Percentiles rank a stretch among this genome's conserved stretches.
phyloP scores from a whole-genome alignment of 2,113 vertebrate genomes.

The Coptodon bakossiorum region DNA sequence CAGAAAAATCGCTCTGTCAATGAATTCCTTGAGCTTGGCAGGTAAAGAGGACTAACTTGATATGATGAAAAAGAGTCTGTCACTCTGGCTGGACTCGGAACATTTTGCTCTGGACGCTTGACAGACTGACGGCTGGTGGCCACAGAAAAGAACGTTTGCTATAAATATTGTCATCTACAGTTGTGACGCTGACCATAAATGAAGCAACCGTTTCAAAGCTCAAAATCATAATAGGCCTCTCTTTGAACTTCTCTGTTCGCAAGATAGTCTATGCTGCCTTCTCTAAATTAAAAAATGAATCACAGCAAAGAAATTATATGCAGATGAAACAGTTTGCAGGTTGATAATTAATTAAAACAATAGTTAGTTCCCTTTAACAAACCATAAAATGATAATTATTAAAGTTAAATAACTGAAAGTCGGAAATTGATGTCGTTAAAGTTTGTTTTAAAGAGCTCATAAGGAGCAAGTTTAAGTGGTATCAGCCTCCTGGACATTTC shows the following conservation, averaged over 20 bases:
- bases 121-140: background rate
- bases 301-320: background rate
- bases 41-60: slow-evolving; percentile 28
- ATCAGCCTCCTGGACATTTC: fast-evolving
- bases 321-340: background rate
- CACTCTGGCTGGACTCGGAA: slow-evolving; percentile 19
- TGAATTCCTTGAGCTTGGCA: slow-evolving; percentile 38
- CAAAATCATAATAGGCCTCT: background rate
- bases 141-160: background rate
- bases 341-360: background rate
- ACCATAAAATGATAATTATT: background rate
- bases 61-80: slow-evolving; percentile 41
- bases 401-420: background rate
- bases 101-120: slow-evolving; percentile 17
- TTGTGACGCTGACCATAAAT: background rate
- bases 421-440: background rate
- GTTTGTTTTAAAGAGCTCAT: background rate
- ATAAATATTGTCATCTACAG: background rate
- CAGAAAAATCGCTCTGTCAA: slow-evolving; percentile 26
- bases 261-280: background rate
- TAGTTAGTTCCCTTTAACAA: background rate
- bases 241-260: background rate
- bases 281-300: background rate
- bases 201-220: background rate
- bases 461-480: background rate